Base-by-base conservation (phyloP, 2,113 vertebrate genomes). In the Petrocephalus microphthalmus region DNA sequence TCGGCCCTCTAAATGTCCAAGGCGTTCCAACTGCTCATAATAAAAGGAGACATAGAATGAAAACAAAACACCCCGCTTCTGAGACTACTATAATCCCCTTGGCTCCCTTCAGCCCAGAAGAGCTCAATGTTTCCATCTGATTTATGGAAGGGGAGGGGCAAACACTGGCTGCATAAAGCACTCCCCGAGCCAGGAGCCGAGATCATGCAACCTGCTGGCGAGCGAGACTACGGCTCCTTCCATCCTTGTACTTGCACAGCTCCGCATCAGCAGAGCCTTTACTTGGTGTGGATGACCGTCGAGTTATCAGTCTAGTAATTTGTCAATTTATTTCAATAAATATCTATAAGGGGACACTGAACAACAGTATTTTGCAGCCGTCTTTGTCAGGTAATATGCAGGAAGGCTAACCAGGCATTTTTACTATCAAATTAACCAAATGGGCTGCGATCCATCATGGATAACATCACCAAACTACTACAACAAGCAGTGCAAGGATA, bases 41-140 rank as follows among this genome's bases (percentile, higher is more conserved):
- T 87, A 25, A 87, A 54, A 87, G 33, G 20, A 53, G 7, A 25
- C 8, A 51, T 8, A 19, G 82, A 56, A 88, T 82, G 88, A 91
- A 56, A 90, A 88, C 51, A 64, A 90, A 89, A 90, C 88, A 1
- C 90, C 88, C 91, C 57, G 49, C 54, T 90, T 82, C 45, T 37
- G 86, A 90, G 91, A 91, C 82, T 47, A 85, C 20, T 83, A 11
- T 91, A 89, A 92, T 91, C 91, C 91, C 3, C 20, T 88, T 54
- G 87, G 84, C 56, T 90, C 90, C 89, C 29, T 56, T 83, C 0
- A 7, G 64, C 67, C 81, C 0, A 3, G 57, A 1, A 25, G 37
- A 91, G 81, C 92, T 92, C 89, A 89, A 88, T n/a, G 90, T 89
- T 88, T 91, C 54, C 56, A 78, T 87, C 22, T 90, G 88, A 90